Evolutionary conservation across 2,888 invertebrate genomes (phyloP).

Genomic region (Falcaria lacertinaria): DNA sequence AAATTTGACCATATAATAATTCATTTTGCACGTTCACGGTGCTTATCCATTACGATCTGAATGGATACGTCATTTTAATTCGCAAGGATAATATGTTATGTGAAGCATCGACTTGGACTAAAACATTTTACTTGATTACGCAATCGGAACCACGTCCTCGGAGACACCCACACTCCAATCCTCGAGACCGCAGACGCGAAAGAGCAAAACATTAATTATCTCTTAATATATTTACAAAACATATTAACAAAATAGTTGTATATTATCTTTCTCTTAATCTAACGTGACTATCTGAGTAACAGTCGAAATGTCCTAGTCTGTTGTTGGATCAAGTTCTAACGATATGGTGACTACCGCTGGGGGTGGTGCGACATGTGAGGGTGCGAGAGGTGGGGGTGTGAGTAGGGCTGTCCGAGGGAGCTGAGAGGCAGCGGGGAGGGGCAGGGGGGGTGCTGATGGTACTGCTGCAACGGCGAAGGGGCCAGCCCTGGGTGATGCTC

Average conservation of each 20-base stretch:
- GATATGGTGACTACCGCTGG: slow-evolving; percentile 85
- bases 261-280: slow-evolving; percentile 60
- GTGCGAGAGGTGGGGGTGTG: slow-evolving; percentile 80
- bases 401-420: slow-evolving; percentile 73
- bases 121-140: slow-evolving; percentile 36
- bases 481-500: slow-evolving; percentile 83
- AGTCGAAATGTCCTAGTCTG: slow-evolving; percentile 37
- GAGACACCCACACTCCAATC: slow-evolving; percentile 44
- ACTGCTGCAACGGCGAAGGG: slow-evolving; percentile 83
- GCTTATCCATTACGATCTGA: slow-evolving; percentile 43
- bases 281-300: slow-evolving; percentile 67
- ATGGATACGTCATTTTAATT: slow-evolving; percentile 57
- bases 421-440: slow-evolving; percentile 86
- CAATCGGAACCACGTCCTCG: slow-evolving; percentile 34
- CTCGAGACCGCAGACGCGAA: slow-evolving; percentile 38
- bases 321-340: slow-evolving; percentile 45
- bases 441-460: slow-evolving; percentile 87
- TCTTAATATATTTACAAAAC: slow-evolving; percentile 63
- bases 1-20: slow-evolving; percentile 41
- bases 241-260: slow-evolving; percentile 63
- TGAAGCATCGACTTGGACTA: slow-evolving; percentile 27
- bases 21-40: slow-evolving; percentile 39
- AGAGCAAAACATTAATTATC: slow-evolving; percentile 38
- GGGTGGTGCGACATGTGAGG: slow-evolving; percentile 88
- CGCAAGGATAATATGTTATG: slow-evolving; percentile 41